A percentile compares a stretch with the other conserved stretches of the same genome.
These are phyloP conservation scores for Chromobotia macracanthus DNA, from an alignment of 2,797 vertebrate genomes.

Conservation along the genomic window DNA sequence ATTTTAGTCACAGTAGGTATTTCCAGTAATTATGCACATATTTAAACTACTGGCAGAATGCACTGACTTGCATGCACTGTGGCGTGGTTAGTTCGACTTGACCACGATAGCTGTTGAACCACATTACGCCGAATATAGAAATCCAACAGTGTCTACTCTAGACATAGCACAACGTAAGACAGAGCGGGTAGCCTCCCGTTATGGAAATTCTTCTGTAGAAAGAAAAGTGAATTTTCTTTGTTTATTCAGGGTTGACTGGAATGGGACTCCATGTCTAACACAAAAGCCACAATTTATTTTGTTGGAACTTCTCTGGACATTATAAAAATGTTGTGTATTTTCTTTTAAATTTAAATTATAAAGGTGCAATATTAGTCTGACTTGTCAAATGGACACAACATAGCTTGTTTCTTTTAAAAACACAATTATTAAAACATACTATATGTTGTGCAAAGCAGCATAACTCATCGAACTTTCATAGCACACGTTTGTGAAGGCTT, in stretches of 20 bases:
- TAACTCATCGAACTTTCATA: neutral
- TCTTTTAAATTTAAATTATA: slow-evolving; percentile 55
- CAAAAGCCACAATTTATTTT: slow-evolving; percentile 36
- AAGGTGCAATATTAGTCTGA: slow-evolving; percentile 35
- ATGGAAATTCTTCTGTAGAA: slow-evolving; percentile 32
- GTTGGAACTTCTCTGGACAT: slow-evolving; percentile 28
- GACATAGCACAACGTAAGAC: slow-evolving; percentile 24
- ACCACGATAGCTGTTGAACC: slow-evolving; percentile 28
- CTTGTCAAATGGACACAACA: neutral
- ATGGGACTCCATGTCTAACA: slow-evolving; percentile 21
- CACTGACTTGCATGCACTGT: slow-evolving; percentile 41
- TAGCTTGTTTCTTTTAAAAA: neutral
- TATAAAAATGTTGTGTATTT: slow-evolving; percentile 8
- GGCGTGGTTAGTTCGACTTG: slow-evolving; percentile 14
- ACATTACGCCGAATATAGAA: slow-evolving; percentile 3
- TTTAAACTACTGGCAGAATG: slow-evolving; percentile 25
- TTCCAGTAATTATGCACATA: slow-evolving; percentile 45
- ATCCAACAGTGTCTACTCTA: neutral
- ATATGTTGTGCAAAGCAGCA: neutral
- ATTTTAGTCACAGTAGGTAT: slow-evolving; percentile 21
- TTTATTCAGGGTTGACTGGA: slow-evolving; percentile 27
- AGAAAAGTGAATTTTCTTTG: slow-evolving; percentile 11
- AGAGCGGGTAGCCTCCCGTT: neutral
- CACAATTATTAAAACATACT: neutral
- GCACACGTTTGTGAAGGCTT: slow-evolving; percentile 6